phyloP scores from a whole-genome alignment of 2,888 invertebrate genomes.

The Agrotis exclamationis region DNA sequence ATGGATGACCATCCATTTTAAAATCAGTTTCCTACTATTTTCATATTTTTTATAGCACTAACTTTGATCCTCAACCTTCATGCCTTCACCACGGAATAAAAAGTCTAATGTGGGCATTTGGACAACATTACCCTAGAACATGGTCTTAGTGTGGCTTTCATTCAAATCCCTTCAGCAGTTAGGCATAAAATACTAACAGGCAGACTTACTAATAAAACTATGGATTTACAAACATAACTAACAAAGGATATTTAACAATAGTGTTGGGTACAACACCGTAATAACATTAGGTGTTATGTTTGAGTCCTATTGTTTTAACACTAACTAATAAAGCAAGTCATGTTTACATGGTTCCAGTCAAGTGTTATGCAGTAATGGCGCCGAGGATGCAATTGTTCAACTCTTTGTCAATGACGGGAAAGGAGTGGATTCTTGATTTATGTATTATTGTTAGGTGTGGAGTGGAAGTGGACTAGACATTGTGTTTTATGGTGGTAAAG shows the following conservation, averaged over 20 bases:
- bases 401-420: constrained; percentile 18
- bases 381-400: constrained; percentile 37
- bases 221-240: constrained; percentile 7
- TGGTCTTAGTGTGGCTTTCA: no score
- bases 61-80: no score
- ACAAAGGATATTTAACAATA: constrained; percentile 29
- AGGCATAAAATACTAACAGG: no score
- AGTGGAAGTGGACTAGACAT: constrained; percentile 28
- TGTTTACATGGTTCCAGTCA: constrained; percentile 42
- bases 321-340: neutral
- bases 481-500: neutral
- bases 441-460: constrained; percentile 34
- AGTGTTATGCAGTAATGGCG: constrained; percentile 32
- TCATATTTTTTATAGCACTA: no score
- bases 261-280: constrained; percentile 33
- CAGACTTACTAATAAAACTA: no score
- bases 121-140: no score
- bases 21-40: no score
- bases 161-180: no score
- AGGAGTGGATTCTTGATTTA: constrained; percentile 17
- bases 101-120: no score
- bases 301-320: constrained; percentile 46
- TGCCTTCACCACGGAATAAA: no score
- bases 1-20: no score
- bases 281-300: constrained; percentile 48